These are phyloP conservation scores for Bubo blakistoni DNA, from an alignment of 2,113 vertebrate genomes.

Conservation along the genomic window DNA sequence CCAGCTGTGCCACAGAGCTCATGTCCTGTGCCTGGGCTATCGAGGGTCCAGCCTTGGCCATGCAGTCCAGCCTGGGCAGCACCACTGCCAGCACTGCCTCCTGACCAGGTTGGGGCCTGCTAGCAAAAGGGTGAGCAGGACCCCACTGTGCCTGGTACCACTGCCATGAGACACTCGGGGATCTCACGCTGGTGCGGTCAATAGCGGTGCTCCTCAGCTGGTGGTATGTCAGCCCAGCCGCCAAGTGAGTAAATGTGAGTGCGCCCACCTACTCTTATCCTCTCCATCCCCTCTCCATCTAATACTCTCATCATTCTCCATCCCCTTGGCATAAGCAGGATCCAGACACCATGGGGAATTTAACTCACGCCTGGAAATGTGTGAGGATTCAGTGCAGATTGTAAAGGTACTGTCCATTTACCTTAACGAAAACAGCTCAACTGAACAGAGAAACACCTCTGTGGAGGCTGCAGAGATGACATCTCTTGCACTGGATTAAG, in stretches of 20 bases:
- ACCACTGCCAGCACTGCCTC: neutral
- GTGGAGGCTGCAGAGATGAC: neutral
- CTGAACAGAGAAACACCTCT: neutral
- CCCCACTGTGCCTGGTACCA: neutral
- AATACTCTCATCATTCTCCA: neutral
- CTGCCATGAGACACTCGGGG: neutral
- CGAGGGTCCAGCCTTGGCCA: fast-evolving
- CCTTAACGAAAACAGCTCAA: neutral
- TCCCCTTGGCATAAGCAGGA: neutral
- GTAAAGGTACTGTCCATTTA: neutral
- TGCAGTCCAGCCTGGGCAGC: neutral
- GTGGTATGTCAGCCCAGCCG: neutral
- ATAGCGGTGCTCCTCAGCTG: neutral
- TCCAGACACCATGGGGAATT: neutral
- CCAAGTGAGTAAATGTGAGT: neutral
- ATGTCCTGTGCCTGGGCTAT: neutral
- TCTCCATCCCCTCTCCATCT: neutral
- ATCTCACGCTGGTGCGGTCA: neutral
- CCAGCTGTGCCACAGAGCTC: neutral
- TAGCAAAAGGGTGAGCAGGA: neutral
- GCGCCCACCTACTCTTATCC: neutral
- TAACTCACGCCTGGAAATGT: neutral
- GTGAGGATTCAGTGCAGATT: neutral
- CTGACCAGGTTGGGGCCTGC: fast-evolving
- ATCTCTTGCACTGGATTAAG: neutral